phyloP scores from a whole-genome alignment of 2,888 invertebrate genomes.

The Abscondita cerata region DNA sequence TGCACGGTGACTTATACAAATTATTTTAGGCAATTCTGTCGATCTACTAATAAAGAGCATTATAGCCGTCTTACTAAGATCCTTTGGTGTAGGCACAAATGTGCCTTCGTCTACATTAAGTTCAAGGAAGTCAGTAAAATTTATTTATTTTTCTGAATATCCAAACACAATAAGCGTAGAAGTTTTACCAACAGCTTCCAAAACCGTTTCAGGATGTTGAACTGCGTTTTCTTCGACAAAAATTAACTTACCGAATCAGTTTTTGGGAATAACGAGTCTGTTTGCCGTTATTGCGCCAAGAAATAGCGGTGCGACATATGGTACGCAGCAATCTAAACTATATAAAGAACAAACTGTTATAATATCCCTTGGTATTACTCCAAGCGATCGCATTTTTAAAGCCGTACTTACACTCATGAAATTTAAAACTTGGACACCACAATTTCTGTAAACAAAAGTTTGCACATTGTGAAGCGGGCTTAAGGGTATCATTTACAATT shows the following conservation, averaged over 20 bases:
- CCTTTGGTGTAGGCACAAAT: slow-evolving; percentile 32
- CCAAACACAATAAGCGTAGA: slow-evolving; percentile 49
- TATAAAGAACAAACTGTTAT: slow-evolving; percentile 60
- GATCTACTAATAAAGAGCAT: slow-evolving; percentile 44
- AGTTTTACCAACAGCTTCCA: slow-evolving; percentile 38
- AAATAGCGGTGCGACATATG: slow-evolving; percentile 60
- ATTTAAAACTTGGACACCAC: no score
- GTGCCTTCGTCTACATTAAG: slow-evolving; percentile 31
- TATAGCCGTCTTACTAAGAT: slow-evolving; percentile 30
- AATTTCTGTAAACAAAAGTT: no score
- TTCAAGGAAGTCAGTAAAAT: slow-evolving; percentile 42
- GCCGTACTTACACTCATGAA: slow-evolving; percentile 13
- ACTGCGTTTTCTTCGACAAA: slow-evolving; percentile 42
- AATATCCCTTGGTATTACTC: slow-evolving; percentile 58
- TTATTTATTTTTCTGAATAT: slow-evolving; percentile 36
- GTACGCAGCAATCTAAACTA: slow-evolving; percentile 57
- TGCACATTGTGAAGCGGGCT: no score
- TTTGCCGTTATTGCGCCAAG: slow-evolving; percentile 53
- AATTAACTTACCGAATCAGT: slow-evolving; percentile 40
- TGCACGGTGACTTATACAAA: slow-evolving; percentile 38
- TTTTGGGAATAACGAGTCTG: slow-evolving; percentile 44
- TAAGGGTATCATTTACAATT: no score
- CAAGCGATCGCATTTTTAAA: slow-evolving; percentile 41
- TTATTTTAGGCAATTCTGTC: slow-evolving; percentile 43
- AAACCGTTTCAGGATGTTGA: slow-evolving; percentile 34